Evolutionary conservation across 2,797 vertebrate species (phyloP).

Genomic region (Buceros bicornis): DNA sequence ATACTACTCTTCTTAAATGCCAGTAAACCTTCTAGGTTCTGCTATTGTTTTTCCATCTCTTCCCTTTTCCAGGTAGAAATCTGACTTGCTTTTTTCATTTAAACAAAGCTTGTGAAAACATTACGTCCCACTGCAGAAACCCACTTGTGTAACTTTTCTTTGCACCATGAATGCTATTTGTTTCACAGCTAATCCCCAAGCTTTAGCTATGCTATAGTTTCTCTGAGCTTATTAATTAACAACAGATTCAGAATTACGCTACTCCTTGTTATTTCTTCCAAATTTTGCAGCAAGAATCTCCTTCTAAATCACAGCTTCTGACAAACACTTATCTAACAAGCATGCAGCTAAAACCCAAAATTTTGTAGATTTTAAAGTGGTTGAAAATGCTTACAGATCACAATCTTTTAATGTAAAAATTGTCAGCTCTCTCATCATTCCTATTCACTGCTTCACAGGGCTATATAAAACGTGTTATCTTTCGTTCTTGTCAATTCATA

Average conservation of each 20-base stretch:
- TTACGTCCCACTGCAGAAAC: conserved; percentile 23
- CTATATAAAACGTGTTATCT: background rate
- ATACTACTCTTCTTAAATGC: background rate
- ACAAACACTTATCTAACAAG: background rate
- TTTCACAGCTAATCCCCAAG: conserved; percentile 4
- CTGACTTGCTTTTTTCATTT: background rate
- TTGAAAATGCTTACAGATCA: background rate
- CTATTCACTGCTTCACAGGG: background rate
- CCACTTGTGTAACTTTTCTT: background rate
- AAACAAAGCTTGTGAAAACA: conserved; percentile 39
- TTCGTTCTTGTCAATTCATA: background rate
- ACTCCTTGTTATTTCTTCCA: background rate
- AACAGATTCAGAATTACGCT: background rate
- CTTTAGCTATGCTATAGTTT: conserved; percentile 6
- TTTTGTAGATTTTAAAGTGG: background rate
- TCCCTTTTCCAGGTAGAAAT: background rate
- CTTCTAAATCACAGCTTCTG: background rate
- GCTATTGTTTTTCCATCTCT: background rate
- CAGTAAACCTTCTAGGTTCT: background rate
- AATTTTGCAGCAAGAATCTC: background rate
- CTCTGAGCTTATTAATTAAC: background rate
- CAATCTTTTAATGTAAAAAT: background rate
- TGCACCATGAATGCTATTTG: conserved; percentile 12
- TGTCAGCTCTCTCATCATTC: background rate
- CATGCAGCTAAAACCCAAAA: background rate